Percentiles rank a stretch among this genome's conserved stretches.
Conservation (phyloP, 2,113 vertebrate species). For the Poecilia latipinna region DNA sequence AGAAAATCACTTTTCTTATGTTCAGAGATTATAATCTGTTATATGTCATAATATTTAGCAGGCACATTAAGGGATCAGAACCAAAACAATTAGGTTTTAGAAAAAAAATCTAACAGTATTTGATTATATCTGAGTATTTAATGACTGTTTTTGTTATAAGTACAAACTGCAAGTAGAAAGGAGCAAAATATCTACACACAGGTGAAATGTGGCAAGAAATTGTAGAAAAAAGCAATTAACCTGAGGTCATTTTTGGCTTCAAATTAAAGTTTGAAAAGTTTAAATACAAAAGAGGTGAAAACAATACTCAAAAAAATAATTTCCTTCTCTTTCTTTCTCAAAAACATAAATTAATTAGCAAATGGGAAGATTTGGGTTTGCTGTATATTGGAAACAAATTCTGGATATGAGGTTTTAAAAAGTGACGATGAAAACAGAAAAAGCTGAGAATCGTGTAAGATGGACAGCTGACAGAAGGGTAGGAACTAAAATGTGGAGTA, state of each 20-base stretch:
- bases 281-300: not conserved
- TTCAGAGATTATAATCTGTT: too few species aligned
- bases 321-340: not conserved
- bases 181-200: not conserved
- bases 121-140: too few species aligned
- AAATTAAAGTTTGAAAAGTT: not conserved
- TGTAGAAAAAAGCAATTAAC: not conserved
- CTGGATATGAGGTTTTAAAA: conserved; percentile 6
- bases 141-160: not conserved
- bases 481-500: not conserved
- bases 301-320: not conserved
- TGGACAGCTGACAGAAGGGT: conserved; percentile 17
- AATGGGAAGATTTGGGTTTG: not conserved
- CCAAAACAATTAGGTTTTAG: too few species aligned
- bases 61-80: too few species aligned
- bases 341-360: not conserved
- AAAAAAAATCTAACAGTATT: too few species aligned
- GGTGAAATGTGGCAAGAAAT: not conserved
- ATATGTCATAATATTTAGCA: too few species aligned
- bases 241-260: not conserved
- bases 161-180: not conserved
- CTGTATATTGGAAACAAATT: not conserved
- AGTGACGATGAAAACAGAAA: not conserved
- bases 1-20: too few species aligned
- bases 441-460: not conserved